Evolutionary conservation across 2,888 invertebrate species (phyloP).

Genomic region (Uloborus plumipes): DNA sequence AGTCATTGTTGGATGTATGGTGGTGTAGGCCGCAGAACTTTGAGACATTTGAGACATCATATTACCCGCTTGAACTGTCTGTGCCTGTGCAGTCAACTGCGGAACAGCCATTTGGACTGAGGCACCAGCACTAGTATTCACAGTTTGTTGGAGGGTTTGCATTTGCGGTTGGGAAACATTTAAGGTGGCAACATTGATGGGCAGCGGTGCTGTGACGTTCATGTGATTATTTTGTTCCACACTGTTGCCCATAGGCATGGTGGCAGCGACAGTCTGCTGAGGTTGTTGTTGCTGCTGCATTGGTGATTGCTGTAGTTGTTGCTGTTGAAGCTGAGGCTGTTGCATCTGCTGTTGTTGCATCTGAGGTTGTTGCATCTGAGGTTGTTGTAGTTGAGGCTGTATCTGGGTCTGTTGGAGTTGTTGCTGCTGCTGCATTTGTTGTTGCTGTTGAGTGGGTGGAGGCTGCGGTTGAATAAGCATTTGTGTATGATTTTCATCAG

Average conservation of each 20-base stretch:
- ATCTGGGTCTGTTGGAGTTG: slow-evolving; percentile 18
- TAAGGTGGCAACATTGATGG: slow-evolving; percentile 37
- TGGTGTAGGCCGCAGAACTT: slow-evolving; percentile 43
- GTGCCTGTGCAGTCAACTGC: slow-evolving; percentile 43
- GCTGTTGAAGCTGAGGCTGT: slow-evolving; percentile 28
- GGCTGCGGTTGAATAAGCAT: slow-evolving; percentile 26
- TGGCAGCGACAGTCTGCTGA: slow-evolving; percentile 20
- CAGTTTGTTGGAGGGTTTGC: slow-evolving; percentile 19
- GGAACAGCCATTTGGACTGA: slow-evolving; percentile 50
- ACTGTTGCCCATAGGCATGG: slow-evolving; percentile 31
- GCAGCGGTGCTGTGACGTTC: slow-evolving; percentile 31
- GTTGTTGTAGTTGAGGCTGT: slow-evolving; percentile 30
- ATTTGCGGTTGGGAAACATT: slow-evolving; percentile 35
- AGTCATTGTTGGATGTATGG: slow-evolving; percentile 55
- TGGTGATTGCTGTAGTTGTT: slow-evolving; percentile 11
- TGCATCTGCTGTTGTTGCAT: slow-evolving; percentile 26
- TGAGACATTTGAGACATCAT: slow-evolving; percentile 59
- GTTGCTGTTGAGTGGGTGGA: slow-evolving; percentile 6
- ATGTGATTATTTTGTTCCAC: slow-evolving; percentile 30
- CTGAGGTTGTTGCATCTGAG: slow-evolving; percentile 20
- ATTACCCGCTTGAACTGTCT: slow-evolving; percentile 38
- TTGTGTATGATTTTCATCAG: slow-evolving; percentile 49
- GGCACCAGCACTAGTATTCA: slow-evolving; percentile 45
- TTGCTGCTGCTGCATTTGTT: slow-evolving; percentile 29
- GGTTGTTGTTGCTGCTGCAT: slow-evolving; percentile 22